Evolutionary conservation across 2,888 invertebrate genomes (phyloP), one percentile per base, ranked within the genome.

Genomic region (Cheilosia grossa): DNA sequence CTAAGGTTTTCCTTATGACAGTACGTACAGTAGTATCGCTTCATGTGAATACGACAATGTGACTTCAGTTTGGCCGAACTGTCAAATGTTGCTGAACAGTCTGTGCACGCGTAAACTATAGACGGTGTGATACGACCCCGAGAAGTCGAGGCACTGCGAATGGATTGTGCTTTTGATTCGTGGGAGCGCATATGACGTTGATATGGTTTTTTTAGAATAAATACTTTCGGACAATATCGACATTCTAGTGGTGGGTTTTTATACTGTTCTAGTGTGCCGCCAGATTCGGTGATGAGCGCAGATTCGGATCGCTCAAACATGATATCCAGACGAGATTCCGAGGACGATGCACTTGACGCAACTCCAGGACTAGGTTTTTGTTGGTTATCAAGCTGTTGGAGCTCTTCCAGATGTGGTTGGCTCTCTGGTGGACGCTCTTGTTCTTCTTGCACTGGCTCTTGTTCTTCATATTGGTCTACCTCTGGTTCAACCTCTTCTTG

Each of bases 201-300:
- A 15, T 47, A 85, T 2, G 56, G 61, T 63, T 81, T 81, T 19
- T 44, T 44, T 1, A 33, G 44, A 0, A 77, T 56, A 56, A 85
- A 85, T 0, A 58, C 40, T 78, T 78, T 86, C 0, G 82, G 42
- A 10, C 86, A 86, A 42, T 72, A 82, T 5, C 63, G 51, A 49
- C 86, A 86, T 27, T 78, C 63, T n/a, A 77, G 21, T 15, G 72
- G 75, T 40, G 30, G 56, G 0, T 56, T 67, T 47, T 69, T 75
- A 24, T 78, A 82, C 30, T 82, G 80, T n/a, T 69, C 82, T 1
- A 73, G 44, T 0, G 66, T 42, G 2, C 86, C 86, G n/a, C 87
- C 87, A 7, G 87, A 87, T 79, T 88, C 88, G 4, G 87, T 87
- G 2, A 63, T 64, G 0, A 87, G 37, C 10, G 87, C 88, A 4